phyloP scores from a whole-genome alignment of 2,113 vertebrate species.

The Irena cyanogastra region DNA sequence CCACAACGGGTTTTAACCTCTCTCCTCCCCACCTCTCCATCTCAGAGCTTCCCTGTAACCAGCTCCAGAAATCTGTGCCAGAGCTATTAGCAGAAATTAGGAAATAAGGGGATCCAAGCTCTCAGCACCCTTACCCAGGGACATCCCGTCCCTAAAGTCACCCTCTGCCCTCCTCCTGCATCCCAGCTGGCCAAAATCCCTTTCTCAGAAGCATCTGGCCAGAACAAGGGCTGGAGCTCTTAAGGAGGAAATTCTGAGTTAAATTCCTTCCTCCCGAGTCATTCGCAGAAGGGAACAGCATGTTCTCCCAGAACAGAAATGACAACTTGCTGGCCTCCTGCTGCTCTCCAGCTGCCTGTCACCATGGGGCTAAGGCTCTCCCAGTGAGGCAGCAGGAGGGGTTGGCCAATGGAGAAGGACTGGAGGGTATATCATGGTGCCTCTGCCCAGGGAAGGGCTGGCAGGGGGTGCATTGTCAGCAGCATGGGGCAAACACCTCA shows the following conservation, averaged over 20 bases:
- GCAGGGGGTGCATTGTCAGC: rapidly evolving
- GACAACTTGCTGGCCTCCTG: slow-evolving; percentile 5
- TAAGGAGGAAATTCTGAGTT: slow-evolving; percentile 28
- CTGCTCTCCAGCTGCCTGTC: background rate
- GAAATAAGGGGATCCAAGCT: background rate
- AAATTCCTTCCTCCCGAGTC: slow-evolving; percentile 37
- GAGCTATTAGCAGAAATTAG: background rate
- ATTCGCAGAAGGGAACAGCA: slow-evolving; percentile 7
- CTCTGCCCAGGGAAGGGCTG: background rate
- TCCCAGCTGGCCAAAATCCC: background rate
- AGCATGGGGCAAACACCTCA: rapidly evolving
- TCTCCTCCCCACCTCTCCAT: background rate
- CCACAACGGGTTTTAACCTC: rapidly evolving
- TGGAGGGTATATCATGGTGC: background rate
- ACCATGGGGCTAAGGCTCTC: background rate
- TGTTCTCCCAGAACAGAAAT: slow-evolving; percentile 34
- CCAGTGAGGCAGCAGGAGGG: background rate
- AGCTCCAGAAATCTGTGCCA: background rate
- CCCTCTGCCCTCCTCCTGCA: background rate
- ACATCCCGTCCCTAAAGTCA: background rate
- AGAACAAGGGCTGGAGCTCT: background rate
- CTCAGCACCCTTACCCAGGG: background rate
- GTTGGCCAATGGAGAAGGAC: background rate
- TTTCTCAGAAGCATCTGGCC: background rate
- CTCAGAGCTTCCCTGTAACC: background rate